phyloP scores from a whole-genome alignment of 2,797 vertebrate species.

The Pelochelys cantorii region DNA sequence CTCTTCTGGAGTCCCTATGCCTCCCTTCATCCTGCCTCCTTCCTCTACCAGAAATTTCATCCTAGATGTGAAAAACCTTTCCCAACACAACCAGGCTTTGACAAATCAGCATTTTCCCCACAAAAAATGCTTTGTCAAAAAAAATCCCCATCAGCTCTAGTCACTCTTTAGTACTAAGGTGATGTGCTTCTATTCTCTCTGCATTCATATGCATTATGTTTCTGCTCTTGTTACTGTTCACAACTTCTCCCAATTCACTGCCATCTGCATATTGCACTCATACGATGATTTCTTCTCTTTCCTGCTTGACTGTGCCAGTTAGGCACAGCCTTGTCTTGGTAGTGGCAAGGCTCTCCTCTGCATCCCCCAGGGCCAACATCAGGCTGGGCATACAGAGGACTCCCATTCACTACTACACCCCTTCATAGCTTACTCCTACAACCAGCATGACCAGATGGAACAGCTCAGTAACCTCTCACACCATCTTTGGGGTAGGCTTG shows the following conservation, averaged over 20 bases:
- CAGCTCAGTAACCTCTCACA: not conserved
- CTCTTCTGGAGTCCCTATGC: not conserved
- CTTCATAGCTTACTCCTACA: not conserved
- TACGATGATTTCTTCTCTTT: not conserved
- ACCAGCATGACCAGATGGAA: not conserved
- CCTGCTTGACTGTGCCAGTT: not conserved
- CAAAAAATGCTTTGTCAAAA: not conserved
- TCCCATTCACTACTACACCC: not conserved
- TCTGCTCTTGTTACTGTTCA: not conserved
- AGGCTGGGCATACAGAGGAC: not conserved
- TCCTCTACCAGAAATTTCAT: not conserved
- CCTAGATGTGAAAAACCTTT: not conserved
- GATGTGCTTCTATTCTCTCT: not conserved
- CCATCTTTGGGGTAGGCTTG: not conserved
- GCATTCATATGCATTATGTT: not conserved
- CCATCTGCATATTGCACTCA: not conserved
- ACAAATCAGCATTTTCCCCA: not conserved
- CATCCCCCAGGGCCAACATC: not conserved
- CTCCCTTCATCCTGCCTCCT: not conserved
- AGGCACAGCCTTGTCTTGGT: not conserved
- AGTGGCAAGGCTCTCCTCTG: not conserved
- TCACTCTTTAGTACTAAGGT: not conserved
- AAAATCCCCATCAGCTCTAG: not conserved
- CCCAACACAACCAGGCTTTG: not conserved
- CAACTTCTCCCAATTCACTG: not conserved